Conservation (phyloP, 2,113 vertebrate genomes). For the Gnathonemus longibarbis region DNA sequence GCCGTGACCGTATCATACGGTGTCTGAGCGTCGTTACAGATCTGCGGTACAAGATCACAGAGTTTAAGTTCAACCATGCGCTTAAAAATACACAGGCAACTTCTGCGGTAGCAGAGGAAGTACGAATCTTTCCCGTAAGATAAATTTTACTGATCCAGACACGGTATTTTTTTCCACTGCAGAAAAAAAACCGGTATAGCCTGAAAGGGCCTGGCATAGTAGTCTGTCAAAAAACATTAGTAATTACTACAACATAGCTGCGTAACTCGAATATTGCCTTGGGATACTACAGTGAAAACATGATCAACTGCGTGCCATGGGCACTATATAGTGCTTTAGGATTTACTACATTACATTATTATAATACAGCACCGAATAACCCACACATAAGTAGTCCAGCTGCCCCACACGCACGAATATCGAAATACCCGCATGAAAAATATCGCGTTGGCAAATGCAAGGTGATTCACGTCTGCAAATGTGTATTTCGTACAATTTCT, state of each 20-base stretch:
- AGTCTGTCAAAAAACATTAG: background rate
- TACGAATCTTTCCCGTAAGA: background rate
- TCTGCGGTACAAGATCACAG: background rate
- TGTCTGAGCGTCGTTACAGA: background rate
- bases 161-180: background rate
- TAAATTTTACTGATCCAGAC: background rate
- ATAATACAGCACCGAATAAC: background rate
- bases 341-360: background rate
- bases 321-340: background rate
- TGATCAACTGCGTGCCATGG: background rate
- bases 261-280: background rate
- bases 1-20: background rate
- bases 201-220: background rate
- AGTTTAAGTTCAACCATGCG: background rate
- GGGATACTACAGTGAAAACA: background rate
- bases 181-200: background rate
- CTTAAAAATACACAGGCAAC: background rate
- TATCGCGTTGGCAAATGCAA: background rate
- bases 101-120: background rate
- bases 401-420: background rate
- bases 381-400: background rate
- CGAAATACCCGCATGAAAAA: background rate
- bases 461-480: background rate
- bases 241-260: background rate
- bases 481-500: background rate